phyloP scores from a whole-genome alignment of 2,113 vertebrate species.

The Acrocephalus kingi region DNA sequence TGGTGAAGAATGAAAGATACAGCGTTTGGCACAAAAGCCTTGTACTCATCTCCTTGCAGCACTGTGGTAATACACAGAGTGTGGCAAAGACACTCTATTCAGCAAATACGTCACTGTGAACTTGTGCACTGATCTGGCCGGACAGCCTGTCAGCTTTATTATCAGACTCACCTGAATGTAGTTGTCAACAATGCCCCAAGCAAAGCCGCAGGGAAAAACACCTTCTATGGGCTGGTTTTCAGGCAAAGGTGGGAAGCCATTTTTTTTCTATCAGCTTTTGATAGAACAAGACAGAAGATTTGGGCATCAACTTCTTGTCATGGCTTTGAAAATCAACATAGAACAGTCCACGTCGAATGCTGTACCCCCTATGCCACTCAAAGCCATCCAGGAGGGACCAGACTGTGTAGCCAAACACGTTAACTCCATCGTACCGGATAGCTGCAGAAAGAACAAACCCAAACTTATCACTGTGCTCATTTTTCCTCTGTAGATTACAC shows the following conservation, averaged over 20 bases:
- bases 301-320: constrained; percentile 88
- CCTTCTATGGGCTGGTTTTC: constrained; percentile 86
- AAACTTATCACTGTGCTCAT: background rate
- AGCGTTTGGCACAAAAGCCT: background rate
- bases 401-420: constrained; percentile 92
- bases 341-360: constrained; percentile 89
- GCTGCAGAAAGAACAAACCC: constrained; percentile 75
- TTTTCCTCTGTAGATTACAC: background rate
- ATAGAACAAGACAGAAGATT: constrained; percentile 93
- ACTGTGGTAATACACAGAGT: background rate
- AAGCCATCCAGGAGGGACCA: constrained; percentile 97
- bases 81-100: background rate
- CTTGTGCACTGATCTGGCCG: background rate
- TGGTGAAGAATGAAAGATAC: background rate
- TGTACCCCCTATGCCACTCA: constrained; percentile 92
- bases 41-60: background rate
- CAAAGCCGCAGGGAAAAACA: constrained; percentile 89
- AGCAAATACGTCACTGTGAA: constrained; percentile 17
- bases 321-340: constrained; percentile 91
- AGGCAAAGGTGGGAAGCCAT: constrained; percentile 89
- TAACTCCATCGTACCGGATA: constrained; percentile 83
- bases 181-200: constrained; percentile 91
- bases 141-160: background rate
- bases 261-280: constrained; percentile 89
- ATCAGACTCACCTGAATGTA: constrained; percentile 86